These are phyloP conservation scores for Fabriciana adippe DNA, from an alignment of 2,888 invertebrate species.

Conservation along the genomic window DNA sequence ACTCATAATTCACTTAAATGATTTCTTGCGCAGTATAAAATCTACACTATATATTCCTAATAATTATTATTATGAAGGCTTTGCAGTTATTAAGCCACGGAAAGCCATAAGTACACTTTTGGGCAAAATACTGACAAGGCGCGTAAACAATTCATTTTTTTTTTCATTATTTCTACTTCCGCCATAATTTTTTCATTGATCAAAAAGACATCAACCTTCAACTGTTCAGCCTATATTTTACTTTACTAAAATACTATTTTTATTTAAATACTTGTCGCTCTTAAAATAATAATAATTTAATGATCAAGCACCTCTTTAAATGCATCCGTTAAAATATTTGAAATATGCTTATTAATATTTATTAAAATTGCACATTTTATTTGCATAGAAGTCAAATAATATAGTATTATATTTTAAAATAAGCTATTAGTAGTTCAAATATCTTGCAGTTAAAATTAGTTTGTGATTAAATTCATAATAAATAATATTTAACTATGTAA, in stretches of 20 bases:
- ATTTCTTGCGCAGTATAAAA: slow-evolving; percentile 21
- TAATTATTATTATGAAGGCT: slow-evolving; percentile 26
- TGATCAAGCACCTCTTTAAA: slow-evolving; percentile 25
- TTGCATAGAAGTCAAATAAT: neutral
- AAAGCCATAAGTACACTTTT: slow-evolving; percentile 35
- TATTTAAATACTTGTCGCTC: neutral
- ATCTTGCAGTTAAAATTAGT: slow-evolving; percentile 1
- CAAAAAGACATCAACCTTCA: slow-evolving; percentile 9
- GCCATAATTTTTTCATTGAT: neutral
- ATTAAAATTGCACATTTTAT: slow-evolving; percentile 8
- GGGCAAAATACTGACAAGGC: slow-evolving; percentile 37
- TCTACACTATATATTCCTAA: slow-evolving; percentile 17
- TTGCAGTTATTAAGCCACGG: slow-evolving; percentile 26
- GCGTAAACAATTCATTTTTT: slow-evolving; percentile 7
- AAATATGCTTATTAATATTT: neutral
- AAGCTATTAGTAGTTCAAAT: neutral
- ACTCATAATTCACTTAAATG: neutral
- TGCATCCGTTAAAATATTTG: slow-evolving; percentile 16
- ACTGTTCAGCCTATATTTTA: slow-evolving; percentile 12
- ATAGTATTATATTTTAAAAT: slow-evolving; percentile 2
- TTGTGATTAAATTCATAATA: neutral
- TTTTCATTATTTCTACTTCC: slow-evolving; percentile 6
- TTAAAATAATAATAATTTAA: slow-evolving; percentile 1
- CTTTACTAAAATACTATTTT: slow-evolving; percentile 8
- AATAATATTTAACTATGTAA: neutral